Base-by-base conservation (phyloP, 2,113 vertebrate species). In the Engraulis encrasicolus region DNA sequence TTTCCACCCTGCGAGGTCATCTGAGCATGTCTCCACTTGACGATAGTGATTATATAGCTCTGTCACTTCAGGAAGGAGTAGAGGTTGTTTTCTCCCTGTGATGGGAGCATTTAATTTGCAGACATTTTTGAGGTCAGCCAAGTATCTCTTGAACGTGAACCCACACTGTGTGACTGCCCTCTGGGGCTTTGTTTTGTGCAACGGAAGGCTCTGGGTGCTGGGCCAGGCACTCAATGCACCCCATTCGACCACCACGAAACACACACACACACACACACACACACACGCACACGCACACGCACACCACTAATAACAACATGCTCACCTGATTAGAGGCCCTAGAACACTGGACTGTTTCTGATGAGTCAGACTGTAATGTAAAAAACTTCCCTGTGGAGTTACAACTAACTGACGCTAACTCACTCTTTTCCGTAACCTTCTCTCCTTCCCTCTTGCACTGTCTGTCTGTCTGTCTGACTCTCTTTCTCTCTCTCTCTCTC, bases 131-230 rank as follows among this genome's bases (percentile, higher is more conserved):
- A 50, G 61, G 80, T 87, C 52, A 87, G 78, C 34, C 71, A 78
- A 34, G 86, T 58, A 50, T 66, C 31, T 79, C 50, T 45, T 34
- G 79, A 79, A n/a, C n/a, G 15, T 79, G 80, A 83, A 84, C 58
- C 81, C 49, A 71, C 50, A 71, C 50, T 37, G 20, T 79, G 78
- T 85, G 19, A 77, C 19, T 7, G n/a, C 15, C n/a, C 78, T 78
- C 19, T 27, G 19, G 66, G 31, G 50, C 2, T 78, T 74, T 54
- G 82, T 77, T 61, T 90, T 91, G 85, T 78, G 82, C 77, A 90
- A 81, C 81, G 78, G 18, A 23, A 34, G 11, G 0, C 31, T 38
- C 54, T 48, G 48, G 61, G 37, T 66, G 27, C 12, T 58, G 78
- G 36, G 34, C 61, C 61, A 34, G 66, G 27, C 23, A 74, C 27